Percentiles rank a stretch among this genome's conserved stretches.
phyloP scores from a whole-genome alignment of 2,113 vertebrate genomes.

The Natator depressus region DNA sequence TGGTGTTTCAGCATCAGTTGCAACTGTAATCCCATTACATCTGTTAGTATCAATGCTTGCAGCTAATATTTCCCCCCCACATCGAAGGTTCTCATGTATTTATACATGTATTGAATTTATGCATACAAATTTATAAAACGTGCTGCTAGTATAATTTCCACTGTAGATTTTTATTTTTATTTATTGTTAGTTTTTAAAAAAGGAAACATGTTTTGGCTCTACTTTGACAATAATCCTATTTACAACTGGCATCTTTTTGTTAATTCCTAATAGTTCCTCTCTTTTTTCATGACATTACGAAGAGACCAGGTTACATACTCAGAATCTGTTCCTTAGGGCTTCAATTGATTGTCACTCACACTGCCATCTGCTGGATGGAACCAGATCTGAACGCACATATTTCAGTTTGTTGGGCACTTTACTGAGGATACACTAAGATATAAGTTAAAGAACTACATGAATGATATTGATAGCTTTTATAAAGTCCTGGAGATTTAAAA shows the following conservation, averaged over 20 bases:
- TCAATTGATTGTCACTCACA: neutral
- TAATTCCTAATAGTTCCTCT: neutral
- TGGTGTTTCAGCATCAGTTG: neutral
- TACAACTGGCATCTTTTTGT: neutral
- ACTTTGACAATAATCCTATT: neutral
- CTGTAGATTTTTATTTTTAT: neutral
- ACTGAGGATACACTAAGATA: neutral
- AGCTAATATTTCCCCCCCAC: neutral
- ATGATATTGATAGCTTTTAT: neutral
- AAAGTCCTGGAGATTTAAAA: neutral
- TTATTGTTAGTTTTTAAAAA: neutral
- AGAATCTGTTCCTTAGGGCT: neutral
- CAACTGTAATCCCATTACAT: neutral
- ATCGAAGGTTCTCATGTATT: neutral
- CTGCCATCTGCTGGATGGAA: constrained; percentile 1
- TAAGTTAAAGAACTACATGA: neutral
- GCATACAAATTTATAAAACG: neutral
- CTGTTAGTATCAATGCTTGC: neutral
- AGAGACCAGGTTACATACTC: neutral
- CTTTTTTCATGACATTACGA: neutral
- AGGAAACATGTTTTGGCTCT: neutral
- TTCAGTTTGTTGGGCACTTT: neutral
- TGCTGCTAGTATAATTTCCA: neutral
- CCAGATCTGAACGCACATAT: neutral
- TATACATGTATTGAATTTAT: neutral